Conservation (phyloP, 2,113 vertebrate genomes). For the Lathamus discolor region DNA sequence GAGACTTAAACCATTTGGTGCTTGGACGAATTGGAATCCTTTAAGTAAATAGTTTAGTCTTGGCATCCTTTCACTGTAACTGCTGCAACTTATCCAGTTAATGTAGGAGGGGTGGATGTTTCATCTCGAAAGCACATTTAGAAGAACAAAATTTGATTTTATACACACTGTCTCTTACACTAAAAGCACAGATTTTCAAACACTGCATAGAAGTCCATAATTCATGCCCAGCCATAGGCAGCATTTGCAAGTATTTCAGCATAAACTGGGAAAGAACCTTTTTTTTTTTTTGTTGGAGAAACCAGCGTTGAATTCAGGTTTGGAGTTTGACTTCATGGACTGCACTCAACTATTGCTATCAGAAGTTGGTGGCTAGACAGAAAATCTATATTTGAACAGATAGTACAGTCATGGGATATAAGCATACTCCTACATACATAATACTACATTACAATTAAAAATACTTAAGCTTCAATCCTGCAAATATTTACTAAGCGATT, state of each 20-base stretch:
- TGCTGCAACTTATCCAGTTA: conserved; percentile 58
- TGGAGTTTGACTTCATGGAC: neutral
- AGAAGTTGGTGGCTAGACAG: neutral
- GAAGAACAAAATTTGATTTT: conserved; percentile 37
- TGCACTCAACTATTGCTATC: neutral
- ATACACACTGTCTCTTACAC: conserved; percentile 17
- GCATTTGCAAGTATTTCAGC: neutral
- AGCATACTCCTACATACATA: neutral
- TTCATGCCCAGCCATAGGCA: neutral
- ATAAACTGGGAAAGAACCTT: neutral
- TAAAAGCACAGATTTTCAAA: conserved; percentile 60
- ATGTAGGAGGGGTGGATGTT: conserved; percentile 26
- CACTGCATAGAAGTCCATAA: conserved; percentile 26
- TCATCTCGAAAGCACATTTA: conserved; percentile 30
- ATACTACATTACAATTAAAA: neutral
- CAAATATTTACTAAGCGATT: neutral
- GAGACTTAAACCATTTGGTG: conserved; percentile 73
- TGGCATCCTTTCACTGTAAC: conserved; percentile 58
- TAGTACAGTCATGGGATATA: neutral
- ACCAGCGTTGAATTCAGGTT: neutral
- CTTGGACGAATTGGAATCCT: conserved; percentile 63
- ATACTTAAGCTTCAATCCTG: neutral
- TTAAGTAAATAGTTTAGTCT: conserved; percentile 69
- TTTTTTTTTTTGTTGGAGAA: neutral
- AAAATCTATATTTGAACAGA: neutral